Percentiles rank a stretch among this genome's conserved stretches.
Evolutionary conservation across 2,888 invertebrate genomes (phyloP).

Genomic region (Chaetoderma sp.): DNA sequence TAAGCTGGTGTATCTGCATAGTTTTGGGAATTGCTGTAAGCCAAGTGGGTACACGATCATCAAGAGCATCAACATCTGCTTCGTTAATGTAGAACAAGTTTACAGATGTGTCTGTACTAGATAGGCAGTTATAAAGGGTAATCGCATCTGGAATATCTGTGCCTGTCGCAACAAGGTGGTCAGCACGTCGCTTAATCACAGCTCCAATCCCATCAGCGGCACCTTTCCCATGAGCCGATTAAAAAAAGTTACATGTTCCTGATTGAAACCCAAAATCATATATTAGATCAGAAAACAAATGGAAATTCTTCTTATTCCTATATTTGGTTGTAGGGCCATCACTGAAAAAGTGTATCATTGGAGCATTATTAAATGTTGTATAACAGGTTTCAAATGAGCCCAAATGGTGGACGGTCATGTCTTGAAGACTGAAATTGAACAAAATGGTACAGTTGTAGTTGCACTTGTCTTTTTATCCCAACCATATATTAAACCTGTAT

Average conservation of each 20-base stretch:
- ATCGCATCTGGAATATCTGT: slow-evolving; percentile 25
- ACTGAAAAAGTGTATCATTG: slow-evolving; percentile 34
- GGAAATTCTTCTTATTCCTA: slow-evolving; percentile 65
- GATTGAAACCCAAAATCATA: slow-evolving; percentile 18
- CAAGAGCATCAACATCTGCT: too few species aligned
- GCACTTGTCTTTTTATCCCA: too few species aligned
- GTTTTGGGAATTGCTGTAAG: too few species aligned
- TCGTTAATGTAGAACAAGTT: too few species aligned
- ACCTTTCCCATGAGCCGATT: slow-evolving; percentile 64
- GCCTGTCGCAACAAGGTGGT: slow-evolving; percentile 32
- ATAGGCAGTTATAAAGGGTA: not conserved
- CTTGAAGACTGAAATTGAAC: slow-evolving; percentile 57
- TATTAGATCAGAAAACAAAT: slow-evolving; percentile 40
- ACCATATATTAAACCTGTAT: slow-evolving; percentile 8
- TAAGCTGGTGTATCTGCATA: too few species aligned
- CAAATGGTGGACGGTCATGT: slow-evolving; percentile 67
- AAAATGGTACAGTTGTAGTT: slow-evolving; percentile 39
- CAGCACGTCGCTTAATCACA: slow-evolving; percentile 50
- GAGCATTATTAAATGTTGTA: slow-evolving; percentile 20
- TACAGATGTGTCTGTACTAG: too few species aligned
- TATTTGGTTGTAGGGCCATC: slow-evolving; percentile 64
- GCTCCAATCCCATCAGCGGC: slow-evolving; percentile 61
- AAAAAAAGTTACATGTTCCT: slow-evolving; percentile 58
- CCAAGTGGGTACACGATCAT: too few species aligned
- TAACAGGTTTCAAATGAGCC: slow-evolving; percentile 62